Evolutionary conservation across 92 coral and sea anemone genomes (phyloP), one percentile per base, ranked within the genome.

Genomic region (Palythoa caribaeorum): DNA sequence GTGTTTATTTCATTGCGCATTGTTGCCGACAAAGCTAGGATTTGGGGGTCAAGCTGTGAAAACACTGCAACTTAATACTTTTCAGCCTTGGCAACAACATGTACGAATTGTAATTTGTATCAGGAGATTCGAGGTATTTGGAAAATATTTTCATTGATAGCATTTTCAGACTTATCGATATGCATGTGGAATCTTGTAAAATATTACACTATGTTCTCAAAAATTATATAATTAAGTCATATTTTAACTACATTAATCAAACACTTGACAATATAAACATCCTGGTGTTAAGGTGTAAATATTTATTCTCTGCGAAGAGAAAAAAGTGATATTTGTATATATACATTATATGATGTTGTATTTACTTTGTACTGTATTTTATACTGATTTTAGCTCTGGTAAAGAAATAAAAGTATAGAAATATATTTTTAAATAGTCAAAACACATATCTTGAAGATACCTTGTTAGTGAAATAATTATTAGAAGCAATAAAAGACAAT

Each of bases 221-320:
- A 20, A 37, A 15, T 40, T 50, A 11, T 8, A 19, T 51, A 54
- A 21, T 51, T 13, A 77, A 28, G n/a, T 76, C 62, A 54, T 9
- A 13, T 13, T 13, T 70, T 35, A 13, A 40, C 39, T 17, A 44
- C 78, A 73, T 44, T 50, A 73, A 40, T 44, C 78, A 73, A 73
- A n/a, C 2, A 12, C 48, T 73, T 73, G 54, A 50, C 16, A 5
- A 40, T 73, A 19, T 1, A 15, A 73, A 73, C 9, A 40, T 40
- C 15, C 48, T 38, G 37, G 48, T 14, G n/a, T 12, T 37, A 38
- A 73, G 78, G 35, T 73, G 78, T 73, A 73, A 73, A 73, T 73
- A 73, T 73, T 73, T 73, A 73, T 73, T 39, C 78, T 39, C 48
- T 73, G 14, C 5, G 55, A 44, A 38, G 78, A 38, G 78, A 50